Evolutionary conservation across 1,140 invertebrate species (phyloP).

Genomic region (Aphaenogaster floridana): DNA sequence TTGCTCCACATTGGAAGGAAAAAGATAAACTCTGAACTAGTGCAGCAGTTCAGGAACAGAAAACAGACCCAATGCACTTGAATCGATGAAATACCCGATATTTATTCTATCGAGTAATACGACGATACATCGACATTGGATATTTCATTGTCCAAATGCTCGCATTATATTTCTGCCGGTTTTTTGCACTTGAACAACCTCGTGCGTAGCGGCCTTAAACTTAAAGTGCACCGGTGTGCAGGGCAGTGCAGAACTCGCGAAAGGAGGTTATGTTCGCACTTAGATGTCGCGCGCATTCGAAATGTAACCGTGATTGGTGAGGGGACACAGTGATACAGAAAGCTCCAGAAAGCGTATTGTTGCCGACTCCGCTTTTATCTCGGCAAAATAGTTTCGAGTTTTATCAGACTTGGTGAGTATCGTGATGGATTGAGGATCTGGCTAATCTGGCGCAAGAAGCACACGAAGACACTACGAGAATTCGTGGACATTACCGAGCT

Average conservation of each 20-base stretch:
- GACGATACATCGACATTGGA: background rate
- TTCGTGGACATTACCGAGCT: background rate
- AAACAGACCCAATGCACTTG: too few species aligned
- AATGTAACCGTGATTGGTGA: background rate
- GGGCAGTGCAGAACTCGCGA: background rate
- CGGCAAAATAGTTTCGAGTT: background rate
- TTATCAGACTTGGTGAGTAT: background rate
- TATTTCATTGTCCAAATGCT: background rate
- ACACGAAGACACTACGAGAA: background rate
- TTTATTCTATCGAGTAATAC: background rate
- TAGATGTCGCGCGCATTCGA: slow-evolving; percentile 12
- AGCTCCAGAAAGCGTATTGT: background rate
- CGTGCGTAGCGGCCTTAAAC: too few species aligned
- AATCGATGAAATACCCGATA: background rate
- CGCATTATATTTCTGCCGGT: background rate
- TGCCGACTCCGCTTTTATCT: background rate
- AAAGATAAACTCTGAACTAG: too few species aligned
- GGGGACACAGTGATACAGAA: background rate
- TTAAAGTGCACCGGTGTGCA: too few species aligned
- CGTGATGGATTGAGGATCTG: background rate
- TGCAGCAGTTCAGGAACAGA: too few species aligned
- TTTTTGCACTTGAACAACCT: too few species aligned
- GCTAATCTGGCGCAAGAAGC: background rate
- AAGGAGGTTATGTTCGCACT: background rate
- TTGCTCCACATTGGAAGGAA: too few species aligned